Evolutionary conservation across 2,797 vertebrate species (phyloP).

Genomic region (Coluber constrictor): DNA sequence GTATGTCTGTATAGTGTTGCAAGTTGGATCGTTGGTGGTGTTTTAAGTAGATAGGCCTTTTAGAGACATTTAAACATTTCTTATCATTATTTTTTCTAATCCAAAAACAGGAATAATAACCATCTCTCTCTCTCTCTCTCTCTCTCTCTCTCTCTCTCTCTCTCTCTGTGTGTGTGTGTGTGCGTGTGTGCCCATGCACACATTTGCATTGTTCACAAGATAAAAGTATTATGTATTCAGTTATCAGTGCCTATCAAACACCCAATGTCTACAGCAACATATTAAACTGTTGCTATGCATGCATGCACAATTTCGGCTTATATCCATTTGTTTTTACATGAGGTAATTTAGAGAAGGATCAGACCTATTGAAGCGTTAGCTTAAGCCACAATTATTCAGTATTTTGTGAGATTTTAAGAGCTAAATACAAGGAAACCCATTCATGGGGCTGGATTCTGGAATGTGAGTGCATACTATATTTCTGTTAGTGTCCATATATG

Average conservation of each 20-base stretch:
- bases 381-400: neutral
- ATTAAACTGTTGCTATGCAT: neutral
- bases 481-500: neutral
- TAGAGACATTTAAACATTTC: conserved; percentile 36
- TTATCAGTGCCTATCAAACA: neutral
- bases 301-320: neutral
- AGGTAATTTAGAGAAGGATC: neutral
- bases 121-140: neutral
- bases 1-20: neutral
- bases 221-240: neutral
- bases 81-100: conserved; percentile 13
- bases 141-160: no score
- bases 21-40: conserved; percentile 28
- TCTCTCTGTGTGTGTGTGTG: neutral
- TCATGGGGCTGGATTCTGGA: neutral
- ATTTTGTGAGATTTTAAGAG: neutral
- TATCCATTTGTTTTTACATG: neutral
- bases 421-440: neutral
- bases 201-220: neutral
- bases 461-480: neutral
- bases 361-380: neutral
- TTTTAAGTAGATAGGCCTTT: conserved; percentile 47
- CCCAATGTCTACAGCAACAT: neutral
- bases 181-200: neutral
- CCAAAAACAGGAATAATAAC: conserved; percentile 32